Evolutionary conservation across 2,797 vertebrate genomes (phyloP).

Genomic region (Sebastes alutus): DNA sequence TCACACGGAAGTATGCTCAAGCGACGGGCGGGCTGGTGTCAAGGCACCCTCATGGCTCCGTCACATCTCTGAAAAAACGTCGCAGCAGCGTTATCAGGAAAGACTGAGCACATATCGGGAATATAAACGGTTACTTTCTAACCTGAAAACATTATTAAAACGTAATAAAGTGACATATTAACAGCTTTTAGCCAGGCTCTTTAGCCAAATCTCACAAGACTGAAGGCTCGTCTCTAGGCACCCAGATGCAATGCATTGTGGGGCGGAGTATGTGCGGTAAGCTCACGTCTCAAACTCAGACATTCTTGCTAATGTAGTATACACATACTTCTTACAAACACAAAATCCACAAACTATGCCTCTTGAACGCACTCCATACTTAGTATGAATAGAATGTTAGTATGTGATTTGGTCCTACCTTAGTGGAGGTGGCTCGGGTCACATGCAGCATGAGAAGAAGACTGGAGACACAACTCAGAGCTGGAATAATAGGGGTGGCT

Average conservation of each 20-base stretch:
- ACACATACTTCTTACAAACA: not conserved
- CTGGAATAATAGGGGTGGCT: no score
- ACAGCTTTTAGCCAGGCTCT: not conserved
- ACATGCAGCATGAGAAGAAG: not conserved
- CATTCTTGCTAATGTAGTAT: not conserved
- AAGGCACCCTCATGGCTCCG: not conserved
- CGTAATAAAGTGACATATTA: not conserved
- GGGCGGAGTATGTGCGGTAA: not conserved
- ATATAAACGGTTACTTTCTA: not conserved
- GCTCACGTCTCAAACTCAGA: not conserved
- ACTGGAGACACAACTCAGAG: not conserved
- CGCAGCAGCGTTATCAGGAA: not conserved
- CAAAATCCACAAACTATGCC: not conserved
- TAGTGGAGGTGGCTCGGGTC: not conserved
- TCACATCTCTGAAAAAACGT: not conserved
- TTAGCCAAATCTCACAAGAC: not conserved
- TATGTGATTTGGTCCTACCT: no score
- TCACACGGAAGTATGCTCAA: no score
- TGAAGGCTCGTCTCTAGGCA: not conserved
- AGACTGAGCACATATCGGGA: not conserved
- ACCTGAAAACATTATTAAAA: not conserved
- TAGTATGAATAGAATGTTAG: not conserved
- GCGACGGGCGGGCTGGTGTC: not conserved
- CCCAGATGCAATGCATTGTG: not conserved
- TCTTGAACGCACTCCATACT: not conserved